Base-by-base conservation (phyloP, 2,113 vertebrate genomes). In the Sphaerodactylus townsendi region DNA sequence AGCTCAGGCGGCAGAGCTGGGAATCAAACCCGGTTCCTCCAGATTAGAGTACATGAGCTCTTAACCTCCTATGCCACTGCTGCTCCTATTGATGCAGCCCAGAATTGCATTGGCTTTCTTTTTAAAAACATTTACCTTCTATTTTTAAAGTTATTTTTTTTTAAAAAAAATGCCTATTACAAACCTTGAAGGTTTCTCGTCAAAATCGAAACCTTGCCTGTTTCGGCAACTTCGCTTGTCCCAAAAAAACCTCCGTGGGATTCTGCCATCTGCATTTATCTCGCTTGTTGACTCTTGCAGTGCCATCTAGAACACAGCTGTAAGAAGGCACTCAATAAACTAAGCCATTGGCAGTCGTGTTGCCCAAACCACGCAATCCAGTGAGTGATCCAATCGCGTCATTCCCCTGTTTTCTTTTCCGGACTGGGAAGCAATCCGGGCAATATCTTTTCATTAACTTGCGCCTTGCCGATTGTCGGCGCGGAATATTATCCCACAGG, bases 401-500 rank as follows among this genome's bases (percentile, higher is more conserved):
- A 86, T 82, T 80, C 83, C 65, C 76, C 7, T 86, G 25, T 10
- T n/a, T 90, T 89, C 82, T 87, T 1, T n/a, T 44, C 2, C 30
- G 73, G 84, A 90, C 81, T 70, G 28, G 79, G 88, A 91, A 37
- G 2, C 3, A 77, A 46, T 85, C 86, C 79, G 23, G 35, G 2
- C 19, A 25, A 3, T 70, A 85, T 50, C 72, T 2, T 33, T 79
- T 90, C 88, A 73, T 65, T 59, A 28, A 74, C 81, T 82, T 59
- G 3, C 3, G 10, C 87, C 19, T 76, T 81, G 23, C 5, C 65
- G 56, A 70, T 88, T 85, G 87, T 87, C 91, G 85, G 28, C 86
- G 91, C 82, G 75, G 8, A 86, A 91, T 88, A 82, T n/a, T 85
- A 10, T 86, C 70, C 75, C 85, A 41, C 25, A 90, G 93, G 41